Evolutionary conservation across 1,140 invertebrate species (phyloP).

Genomic region (Physella acuta): DNA sequence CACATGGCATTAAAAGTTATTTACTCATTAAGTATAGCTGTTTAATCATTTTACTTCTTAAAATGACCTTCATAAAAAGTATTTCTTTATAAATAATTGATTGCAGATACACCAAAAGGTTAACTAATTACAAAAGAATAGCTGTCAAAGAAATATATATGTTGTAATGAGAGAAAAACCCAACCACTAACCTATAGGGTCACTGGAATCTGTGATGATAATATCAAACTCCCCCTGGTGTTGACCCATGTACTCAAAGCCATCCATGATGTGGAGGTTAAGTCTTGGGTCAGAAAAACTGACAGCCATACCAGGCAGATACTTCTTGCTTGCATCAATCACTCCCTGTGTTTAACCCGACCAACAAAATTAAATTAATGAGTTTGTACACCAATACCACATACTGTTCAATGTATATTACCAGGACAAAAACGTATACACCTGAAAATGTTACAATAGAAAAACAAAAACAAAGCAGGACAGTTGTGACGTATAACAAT

Average conservation of each 20-base stretch:
- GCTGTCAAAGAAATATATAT: neutral
- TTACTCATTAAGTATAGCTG: no score
- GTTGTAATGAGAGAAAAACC: neutral
- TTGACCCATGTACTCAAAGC: constrained; percentile 90
- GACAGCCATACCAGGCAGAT: constrained; percentile 85
- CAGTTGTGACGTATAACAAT: no score
- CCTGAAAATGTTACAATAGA: no score
- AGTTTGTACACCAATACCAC: no score
- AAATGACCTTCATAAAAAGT: neutral
- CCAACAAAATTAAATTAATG: no score
- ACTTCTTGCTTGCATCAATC: constrained; percentile 87
- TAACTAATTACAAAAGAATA: neutral
- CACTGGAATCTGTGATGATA: constrained; percentile 97
- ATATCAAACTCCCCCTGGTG: constrained; percentile 89
- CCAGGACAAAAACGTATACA: no score
- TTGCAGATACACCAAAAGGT: neutral
- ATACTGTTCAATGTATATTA: no score
- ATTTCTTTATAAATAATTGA: neutral
- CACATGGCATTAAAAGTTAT: no score
- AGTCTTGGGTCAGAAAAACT: constrained; percentile 85
- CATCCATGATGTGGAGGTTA: constrained; percentile 84
- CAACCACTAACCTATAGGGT: constrained; percentile 76
- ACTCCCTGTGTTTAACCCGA: constrained; percentile 71
- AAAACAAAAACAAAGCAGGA: no score
- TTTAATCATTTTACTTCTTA: neutral